These are phyloP conservation scores for Spondyliosoma cantharus DNA, from an alignment of 2,797 vertebrate species.

Conservation along the genomic window DNA sequence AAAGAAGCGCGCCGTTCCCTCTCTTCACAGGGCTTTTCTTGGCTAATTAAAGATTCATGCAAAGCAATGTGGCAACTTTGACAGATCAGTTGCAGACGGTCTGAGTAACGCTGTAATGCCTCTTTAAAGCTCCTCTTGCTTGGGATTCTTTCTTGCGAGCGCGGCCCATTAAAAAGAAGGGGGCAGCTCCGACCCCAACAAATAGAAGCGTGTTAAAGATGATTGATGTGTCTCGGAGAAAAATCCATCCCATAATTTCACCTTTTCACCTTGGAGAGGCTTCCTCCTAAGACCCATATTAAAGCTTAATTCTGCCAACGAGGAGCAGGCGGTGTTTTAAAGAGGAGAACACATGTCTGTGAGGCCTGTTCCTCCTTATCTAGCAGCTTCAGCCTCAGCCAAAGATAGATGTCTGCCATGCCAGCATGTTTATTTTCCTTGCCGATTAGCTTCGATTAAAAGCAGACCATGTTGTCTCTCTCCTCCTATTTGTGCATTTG, in stretches of 20 bases:
- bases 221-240: slow-evolving; percentile 72
- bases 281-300: slow-evolving; percentile 75
- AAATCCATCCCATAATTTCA: slow-evolving; percentile 81
- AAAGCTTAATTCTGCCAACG: slow-evolving; percentile 76
- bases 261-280: slow-evolving; percentile 75
- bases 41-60: slow-evolving; percentile 76
- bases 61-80: slow-evolving; percentile 69
- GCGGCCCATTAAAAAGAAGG: slow-evolving; percentile 34
- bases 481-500: slow-evolving; percentile 78
- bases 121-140: slow-evolving; percentile 54
- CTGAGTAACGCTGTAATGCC: slow-evolving; percentile 54
- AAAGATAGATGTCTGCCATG: slow-evolving; percentile 80
- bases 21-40: slow-evolving; percentile 58
- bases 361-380: slow-evolving; percentile 80
- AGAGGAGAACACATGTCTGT: slow-evolving; percentile 75
- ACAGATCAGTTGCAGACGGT: slow-evolving; percentile 70
- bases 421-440: slow-evolving; percentile 82
- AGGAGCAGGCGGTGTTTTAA: slow-evolving; percentile 76
- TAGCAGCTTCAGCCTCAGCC: slow-evolving; percentile 73
- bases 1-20: slow-evolving; percentile 23
- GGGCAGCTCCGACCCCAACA: slow-evolving; percentile 58
- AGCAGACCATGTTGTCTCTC: slow-evolving; percentile 79
- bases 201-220: slow-evolving; percentile 72
- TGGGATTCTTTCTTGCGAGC: slow-evolving; percentile 46
- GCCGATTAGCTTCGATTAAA: slow-evolving; percentile 84